phyloP scores from a whole-genome alignment of 2,888 invertebrate species.

The Bugulina stolonifera region DNA sequence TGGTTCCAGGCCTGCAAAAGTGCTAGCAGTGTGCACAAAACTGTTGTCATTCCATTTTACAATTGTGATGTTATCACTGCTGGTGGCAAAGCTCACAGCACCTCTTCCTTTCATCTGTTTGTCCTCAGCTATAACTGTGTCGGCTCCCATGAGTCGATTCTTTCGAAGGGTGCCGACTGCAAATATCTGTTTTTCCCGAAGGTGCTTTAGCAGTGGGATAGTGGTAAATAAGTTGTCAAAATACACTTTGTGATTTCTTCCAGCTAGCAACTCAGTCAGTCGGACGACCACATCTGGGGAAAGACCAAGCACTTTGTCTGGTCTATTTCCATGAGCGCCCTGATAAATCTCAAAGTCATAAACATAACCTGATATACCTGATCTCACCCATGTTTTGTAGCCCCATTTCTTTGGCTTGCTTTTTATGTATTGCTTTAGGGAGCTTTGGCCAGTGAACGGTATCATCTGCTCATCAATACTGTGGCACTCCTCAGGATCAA shows the following conservation, averaged over 20 bases:
- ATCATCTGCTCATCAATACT: not conserved
- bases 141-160: too few species aligned
- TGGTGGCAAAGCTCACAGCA: not conserved
- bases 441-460: not conserved
- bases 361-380: not conserved
- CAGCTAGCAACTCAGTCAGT: not conserved
- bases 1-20: not conserved
- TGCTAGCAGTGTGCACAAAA: not conserved
- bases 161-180: too few species aligned
- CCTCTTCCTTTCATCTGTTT: not conserved
- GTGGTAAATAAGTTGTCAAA: too few species aligned
- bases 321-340: not conserved
- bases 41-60: constrained; percentile 1
- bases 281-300: not conserved
- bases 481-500: not conserved
- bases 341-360: not conserved
- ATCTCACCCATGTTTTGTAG: not conserved
- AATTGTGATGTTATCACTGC: not conserved
- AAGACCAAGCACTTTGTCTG: not conserved
- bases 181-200: not conserved
- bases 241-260: not conserved
- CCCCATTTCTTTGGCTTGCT: not conserved
- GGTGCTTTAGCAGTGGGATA: not conserved
- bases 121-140: not conserved
- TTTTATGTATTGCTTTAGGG: not conserved